phyloP scores from a whole-genome alignment of 2,888 invertebrate species.

The Archips crataeganus region DNA sequence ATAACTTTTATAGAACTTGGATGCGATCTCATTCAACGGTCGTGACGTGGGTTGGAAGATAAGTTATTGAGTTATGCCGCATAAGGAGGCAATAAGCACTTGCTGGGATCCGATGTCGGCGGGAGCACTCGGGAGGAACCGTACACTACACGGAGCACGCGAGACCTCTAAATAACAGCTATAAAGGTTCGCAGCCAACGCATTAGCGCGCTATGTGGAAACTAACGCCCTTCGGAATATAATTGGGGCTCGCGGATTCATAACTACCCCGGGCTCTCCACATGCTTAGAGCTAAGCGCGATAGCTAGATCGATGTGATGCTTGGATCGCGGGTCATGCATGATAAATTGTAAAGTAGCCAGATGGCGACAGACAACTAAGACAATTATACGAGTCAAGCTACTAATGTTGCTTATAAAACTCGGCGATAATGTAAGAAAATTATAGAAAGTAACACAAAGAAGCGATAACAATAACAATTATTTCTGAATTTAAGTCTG shows the following conservation, averaged over 20 bases:
- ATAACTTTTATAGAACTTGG: slow-evolving; percentile 30
- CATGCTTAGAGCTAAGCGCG: slow-evolving; percentile 26
- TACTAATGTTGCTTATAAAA: slow-evolving; percentile 2
- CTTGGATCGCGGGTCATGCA: neutral
- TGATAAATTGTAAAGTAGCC: slow-evolving; percentile 21
- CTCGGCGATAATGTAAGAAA: neutral
- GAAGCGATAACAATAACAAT: neutral
- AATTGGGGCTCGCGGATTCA: slow-evolving; percentile 40
- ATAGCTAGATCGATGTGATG: slow-evolving; percentile 28
- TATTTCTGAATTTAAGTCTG: neutral
- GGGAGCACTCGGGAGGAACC: slow-evolving; percentile 31
- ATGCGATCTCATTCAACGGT: slow-evolving; percentile 31
- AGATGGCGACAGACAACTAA: slow-evolving; percentile 15
- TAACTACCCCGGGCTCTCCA: slow-evolving; percentile 35
- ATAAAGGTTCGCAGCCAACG: slow-evolving; percentile 35
- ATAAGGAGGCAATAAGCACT: slow-evolving; percentile 32
- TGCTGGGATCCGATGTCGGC: slow-evolving; percentile 36
- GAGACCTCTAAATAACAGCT: slow-evolving; percentile 32
- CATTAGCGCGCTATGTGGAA: slow-evolving; percentile 37
- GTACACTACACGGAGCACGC: slow-evolving; percentile 31
- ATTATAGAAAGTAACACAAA: neutral
- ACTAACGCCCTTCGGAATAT: slow-evolving; percentile 36
- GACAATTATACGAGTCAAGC: slow-evolving; percentile 16
- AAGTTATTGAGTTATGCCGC: slow-evolving; percentile 33
- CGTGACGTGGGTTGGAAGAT: slow-evolving; percentile 28